Percentiles rank a stretch among this genome's conserved stretches.
Evolutionary conservation across 2,797 vertebrate species (phyloP).

Genomic region (Ispidina lecontei): DNA sequence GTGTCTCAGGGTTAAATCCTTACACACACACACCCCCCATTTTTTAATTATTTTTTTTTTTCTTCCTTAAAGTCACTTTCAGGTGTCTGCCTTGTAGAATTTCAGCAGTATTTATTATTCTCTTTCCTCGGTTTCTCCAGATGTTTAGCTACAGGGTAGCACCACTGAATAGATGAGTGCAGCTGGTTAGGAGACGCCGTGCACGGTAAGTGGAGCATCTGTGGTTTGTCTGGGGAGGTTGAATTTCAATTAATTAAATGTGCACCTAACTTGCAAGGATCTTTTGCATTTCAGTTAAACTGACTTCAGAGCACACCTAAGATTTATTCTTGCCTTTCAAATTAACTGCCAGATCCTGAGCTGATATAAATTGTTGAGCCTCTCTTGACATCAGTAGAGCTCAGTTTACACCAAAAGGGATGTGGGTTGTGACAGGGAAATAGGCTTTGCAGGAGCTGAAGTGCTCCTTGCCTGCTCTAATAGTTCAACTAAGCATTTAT

Average conservation of each 20-base stretch:
- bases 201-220: constrained; percentile 75
- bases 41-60: background rate
- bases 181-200: constrained; percentile 77
- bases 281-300: constrained; percentile 63
- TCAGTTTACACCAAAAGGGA: background rate
- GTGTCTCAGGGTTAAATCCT: background rate
- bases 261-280: constrained; percentile 69
- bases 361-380: background rate
- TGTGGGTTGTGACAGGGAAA: background rate
- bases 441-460: background rate
- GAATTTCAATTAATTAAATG: constrained; percentile 75
- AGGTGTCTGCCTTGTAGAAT: constrained; percentile 63
- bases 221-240: constrained; percentile 76
- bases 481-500: background rate
- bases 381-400: background rate
- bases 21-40: rapidly evolving
- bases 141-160: constrained; percentile 84
- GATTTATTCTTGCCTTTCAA: constrained; percentile 59
- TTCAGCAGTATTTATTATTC: constrained; percentile 69
- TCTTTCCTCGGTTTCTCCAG: constrained; percentile 73
- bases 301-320: constrained; percentile 53
- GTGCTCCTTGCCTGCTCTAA: background rate
- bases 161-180: constrained; percentile 72
- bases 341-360: background rate
- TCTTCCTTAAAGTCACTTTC: constrained; percentile 20